Base-by-base conservation (phyloP, 2,888 invertebrate species). In the Hirtodrosophila histrioides region DNA sequence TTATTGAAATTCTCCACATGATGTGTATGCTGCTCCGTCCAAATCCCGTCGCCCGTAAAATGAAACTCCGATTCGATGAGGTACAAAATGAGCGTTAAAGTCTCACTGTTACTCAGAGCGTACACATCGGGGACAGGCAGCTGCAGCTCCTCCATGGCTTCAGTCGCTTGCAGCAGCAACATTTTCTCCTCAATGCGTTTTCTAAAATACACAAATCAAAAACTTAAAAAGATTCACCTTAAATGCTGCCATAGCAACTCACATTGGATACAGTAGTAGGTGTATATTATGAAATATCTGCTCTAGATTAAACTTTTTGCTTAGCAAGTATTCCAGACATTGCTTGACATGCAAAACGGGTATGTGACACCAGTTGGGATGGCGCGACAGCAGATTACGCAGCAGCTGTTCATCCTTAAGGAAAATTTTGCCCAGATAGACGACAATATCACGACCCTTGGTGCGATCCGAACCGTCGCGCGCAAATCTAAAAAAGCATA, bases 11-110 rank as follows among this genome's bases (percentile, higher is more conserved):
- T 91, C 48, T 90, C 90, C 11, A 91, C 90, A 35, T 89, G 89
- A 41, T 90, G 85, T 5, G 83, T 78, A 53, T 90, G 90, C 45
- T 91, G 89, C 49, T 92, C 92, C 0, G 89, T 89, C 95, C 95
- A 96, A 39, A 96, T 93, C 0, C 95, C 96, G 85, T 96, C 95
- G 0, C 96, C 96, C 10, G 94, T 94, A 83, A 96, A 96, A 89
- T 96, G 94, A 89, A 94, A 93, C 78, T 94, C 93, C 75, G 93
- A 93, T 90, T 96, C 96, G 23, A 96, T 94, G 57, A 94, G 92
- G 88, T 96, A 96, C 43, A 96, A 85, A 51, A 94, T 93, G 31
- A 96, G 90, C 48, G 95, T 94, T 12, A 96, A 90, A 48, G 93
- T 91, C 68, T 94, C 93, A 11, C 90, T 87, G 45, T 93, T 93